Conservation (phyloP, 1,140 invertebrate species). For the Gryllus bimaculatus region DNA sequence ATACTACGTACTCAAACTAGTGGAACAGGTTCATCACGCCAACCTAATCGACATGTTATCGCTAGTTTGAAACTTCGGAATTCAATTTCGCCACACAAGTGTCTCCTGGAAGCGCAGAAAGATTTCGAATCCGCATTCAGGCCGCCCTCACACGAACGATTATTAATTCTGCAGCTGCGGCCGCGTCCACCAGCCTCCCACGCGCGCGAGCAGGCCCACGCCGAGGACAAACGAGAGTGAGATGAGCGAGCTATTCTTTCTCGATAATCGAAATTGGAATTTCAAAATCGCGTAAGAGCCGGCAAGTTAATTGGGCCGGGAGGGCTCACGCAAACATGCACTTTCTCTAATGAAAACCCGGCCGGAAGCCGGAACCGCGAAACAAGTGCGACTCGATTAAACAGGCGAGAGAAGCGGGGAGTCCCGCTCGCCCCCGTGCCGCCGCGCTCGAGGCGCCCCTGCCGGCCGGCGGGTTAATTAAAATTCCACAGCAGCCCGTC, state of each 20-base stretch:
- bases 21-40: no score
- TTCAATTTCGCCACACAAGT: no score
- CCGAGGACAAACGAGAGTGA: not conserved
- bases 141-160: no score
- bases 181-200: no score
- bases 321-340: not conserved
- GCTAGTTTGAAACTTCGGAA: no score
- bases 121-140: no score
- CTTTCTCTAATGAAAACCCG: not conserved
- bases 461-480: not conserved
- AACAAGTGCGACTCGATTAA: constrained; percentile 1
- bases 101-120: no score
- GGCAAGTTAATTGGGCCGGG: not conserved
- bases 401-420: not conserved
- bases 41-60: no score
- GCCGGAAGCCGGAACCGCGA: not conserved
- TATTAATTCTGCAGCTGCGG: no score
- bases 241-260: not conserved
- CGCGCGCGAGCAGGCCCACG: not conserved
- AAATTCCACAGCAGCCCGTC: not conserved
- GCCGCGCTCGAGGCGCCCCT: no score
- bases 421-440: no score
- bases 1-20: no score
- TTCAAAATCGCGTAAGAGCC: not conserved
- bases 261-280: constrained; percentile 1